phyloP scores from a whole-genome alignment of 2,888 invertebrate genomes.

The Parnassius glacialis region DNA sequence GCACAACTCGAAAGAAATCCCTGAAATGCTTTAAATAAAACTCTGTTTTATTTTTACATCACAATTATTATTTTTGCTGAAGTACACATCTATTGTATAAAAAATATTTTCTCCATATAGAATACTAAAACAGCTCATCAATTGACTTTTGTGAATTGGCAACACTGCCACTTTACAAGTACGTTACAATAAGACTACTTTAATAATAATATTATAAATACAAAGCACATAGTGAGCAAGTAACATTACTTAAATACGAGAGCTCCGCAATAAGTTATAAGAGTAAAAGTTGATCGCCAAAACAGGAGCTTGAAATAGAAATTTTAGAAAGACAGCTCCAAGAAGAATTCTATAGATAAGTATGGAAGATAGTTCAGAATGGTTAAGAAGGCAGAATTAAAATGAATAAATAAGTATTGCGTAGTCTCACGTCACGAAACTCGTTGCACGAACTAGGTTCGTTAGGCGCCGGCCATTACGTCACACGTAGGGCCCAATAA shows the following conservation, averaged over 20 bases:
- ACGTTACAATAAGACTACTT: conserved; percentile 45
- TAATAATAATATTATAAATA: conserved; percentile 63
- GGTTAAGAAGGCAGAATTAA: conserved; percentile 32
- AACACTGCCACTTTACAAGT: conserved; percentile 42
- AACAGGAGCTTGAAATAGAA: conserved; percentile 8
- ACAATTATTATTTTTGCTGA: conserved; percentile 71
- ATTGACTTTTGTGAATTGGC: conserved; percentile 67
- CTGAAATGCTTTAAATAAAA: conserved; percentile 79
- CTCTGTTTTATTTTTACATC: conserved; percentile 78
- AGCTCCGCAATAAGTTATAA: conserved; percentile 54
- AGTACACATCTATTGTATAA: conserved; percentile 68
- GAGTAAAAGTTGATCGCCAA: conserved; percentile 32
- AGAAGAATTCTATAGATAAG: conserved; percentile 28
- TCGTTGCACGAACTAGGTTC: conserved; percentile 50
- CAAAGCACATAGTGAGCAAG: conserved; percentile 74
- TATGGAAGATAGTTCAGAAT: conserved; percentile 28
- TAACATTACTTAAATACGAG: conserved; percentile 48
- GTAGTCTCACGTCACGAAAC: conserved; percentile 36
- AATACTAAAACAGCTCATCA: conserved; percentile 61
- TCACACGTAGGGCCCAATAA: conserved; percentile 37
- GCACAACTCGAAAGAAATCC: conserved; percentile 72
- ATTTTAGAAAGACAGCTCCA: conserved; percentile 16
- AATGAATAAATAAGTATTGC: conserved; percentile 45
- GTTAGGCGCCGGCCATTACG: conserved; percentile 36
- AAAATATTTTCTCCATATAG: conserved; percentile 56